These are phyloP conservation scores for Cariama cristata DNA, from an alignment of 2,113 vertebrate species.

Conservation along the genomic window DNA sequence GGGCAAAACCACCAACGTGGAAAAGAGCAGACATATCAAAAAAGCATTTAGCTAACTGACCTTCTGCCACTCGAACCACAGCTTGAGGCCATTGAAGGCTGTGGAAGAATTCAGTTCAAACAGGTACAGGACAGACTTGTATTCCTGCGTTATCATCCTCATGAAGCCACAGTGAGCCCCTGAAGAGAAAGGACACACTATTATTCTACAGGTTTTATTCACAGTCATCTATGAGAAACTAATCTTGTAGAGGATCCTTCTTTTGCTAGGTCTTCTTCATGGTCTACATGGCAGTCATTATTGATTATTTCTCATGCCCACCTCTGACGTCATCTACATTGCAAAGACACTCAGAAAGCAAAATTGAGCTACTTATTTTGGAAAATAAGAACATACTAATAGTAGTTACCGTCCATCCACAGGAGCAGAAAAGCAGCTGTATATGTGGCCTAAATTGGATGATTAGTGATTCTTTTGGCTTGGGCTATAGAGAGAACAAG, in stretches of 20 bases:
- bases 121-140: fast-evolving
- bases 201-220: background rate
- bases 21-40: background rate
- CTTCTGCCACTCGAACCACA: background rate
- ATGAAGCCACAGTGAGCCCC: background rate
- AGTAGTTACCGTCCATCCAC: background rate
- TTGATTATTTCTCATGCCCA: background rate
- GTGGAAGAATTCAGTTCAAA: background rate
- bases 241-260: background rate
- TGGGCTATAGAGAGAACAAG: background rate
- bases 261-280: background rate
- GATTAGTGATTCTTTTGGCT: background rate
- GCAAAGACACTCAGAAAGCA: background rate
- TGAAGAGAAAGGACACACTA: background rate
- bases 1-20: background rate
- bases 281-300: background rate
- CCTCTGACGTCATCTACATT: fast-evolving
- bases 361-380: background rate
- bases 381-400: background rate
- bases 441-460: background rate
- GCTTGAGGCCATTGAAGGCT: background rate
- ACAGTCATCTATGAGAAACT: background rate
- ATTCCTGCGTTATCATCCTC: background rate
- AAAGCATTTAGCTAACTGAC: background rate
- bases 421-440: background rate